Percentiles rank a stretch among this genome's conserved stretches.
Evolutionary conservation across 2,113 vertebrate species (phyloP).

Genomic region (Microtus richardsoni): DNA sequence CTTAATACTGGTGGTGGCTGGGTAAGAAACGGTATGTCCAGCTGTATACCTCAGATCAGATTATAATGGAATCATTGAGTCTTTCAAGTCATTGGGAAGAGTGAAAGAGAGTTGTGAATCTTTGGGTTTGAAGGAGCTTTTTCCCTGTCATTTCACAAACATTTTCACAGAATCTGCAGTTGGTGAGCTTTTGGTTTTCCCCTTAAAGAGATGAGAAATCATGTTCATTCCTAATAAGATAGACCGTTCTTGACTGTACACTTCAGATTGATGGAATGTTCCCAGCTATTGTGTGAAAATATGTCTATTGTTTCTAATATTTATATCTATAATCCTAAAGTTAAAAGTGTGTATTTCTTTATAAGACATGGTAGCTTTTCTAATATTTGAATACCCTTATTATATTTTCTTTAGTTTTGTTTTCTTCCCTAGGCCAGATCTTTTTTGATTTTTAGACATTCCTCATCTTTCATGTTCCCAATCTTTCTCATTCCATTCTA

Average conservation of each 20-base stretch:
- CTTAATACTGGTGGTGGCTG: neutral
- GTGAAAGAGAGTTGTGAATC: neutral
- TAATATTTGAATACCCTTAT: slow-evolving; percentile 34
- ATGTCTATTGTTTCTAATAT: neutral
- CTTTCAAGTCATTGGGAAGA: neutral
- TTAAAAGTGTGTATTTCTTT: neutral
- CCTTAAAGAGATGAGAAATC: slow-evolving; percentile 12
- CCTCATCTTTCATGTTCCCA: neutral
- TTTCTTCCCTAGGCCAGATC: slow-evolving; percentile 21
- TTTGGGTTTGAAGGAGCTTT: neutral
- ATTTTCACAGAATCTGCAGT: neutral
- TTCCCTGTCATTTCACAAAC: neutral
- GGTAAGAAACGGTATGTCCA: neutral
- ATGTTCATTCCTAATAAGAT: neutral
- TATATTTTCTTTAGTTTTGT: slow-evolving; percentile 13
- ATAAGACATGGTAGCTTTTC: neutral
- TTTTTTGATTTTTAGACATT: neutral
- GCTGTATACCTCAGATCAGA: neutral
- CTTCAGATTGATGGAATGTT: neutral
- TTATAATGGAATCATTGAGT: neutral
- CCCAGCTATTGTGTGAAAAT: neutral
- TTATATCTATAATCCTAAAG: neutral
- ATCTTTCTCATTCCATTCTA: neutral
- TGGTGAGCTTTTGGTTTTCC: neutral
- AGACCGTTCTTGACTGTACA: neutral